A percentile compares a stretch with the other conserved stretches of the same genome.
Conservation (phyloP, 1,140 invertebrate genomes). For the Tetramorium simillimum region DNA sequence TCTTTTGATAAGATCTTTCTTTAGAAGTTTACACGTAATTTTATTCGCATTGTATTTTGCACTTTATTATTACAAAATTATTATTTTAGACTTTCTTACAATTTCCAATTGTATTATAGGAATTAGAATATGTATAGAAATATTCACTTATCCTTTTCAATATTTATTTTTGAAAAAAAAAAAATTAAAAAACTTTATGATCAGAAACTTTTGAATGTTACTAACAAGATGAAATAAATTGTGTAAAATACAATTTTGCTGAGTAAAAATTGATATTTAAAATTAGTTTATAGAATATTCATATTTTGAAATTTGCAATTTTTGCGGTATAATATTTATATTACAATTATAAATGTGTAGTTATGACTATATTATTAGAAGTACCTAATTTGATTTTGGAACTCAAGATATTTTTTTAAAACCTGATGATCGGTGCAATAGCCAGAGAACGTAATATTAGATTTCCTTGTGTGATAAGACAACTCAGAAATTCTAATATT, state of each 20-base stretch:
- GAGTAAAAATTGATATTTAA: not conserved
- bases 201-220: not conserved
- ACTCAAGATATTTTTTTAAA: conserved; percentile 27
- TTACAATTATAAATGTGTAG: not conserved
- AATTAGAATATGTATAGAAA: not conserved
- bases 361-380: conserved; percentile 62
- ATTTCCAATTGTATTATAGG: not conserved
- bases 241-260: not conserved
- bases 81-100: not conserved
- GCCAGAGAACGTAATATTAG: conserved; percentile 34
- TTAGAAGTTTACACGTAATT: not conserved
- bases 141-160: not conserved
- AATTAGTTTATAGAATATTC: not conserved
- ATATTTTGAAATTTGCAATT: too few species aligned
- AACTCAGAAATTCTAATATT: conserved; percentile 68
- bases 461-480: conserved; percentile 15
- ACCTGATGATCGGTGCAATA: not conserved
- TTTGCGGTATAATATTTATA: not conserved
- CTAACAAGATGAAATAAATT: too few species aligned
- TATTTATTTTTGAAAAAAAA: not conserved
- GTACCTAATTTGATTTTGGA: conserved; percentile 9
- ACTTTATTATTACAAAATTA: not conserved
- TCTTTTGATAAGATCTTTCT: not conserved
- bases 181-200: not conserved
- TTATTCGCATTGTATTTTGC: not conserved